These are phyloP conservation scores for Erpobdella octoculata DNA, from an alignment of 2,888 invertebrate genomes.

Conservation along the genomic window DNA sequence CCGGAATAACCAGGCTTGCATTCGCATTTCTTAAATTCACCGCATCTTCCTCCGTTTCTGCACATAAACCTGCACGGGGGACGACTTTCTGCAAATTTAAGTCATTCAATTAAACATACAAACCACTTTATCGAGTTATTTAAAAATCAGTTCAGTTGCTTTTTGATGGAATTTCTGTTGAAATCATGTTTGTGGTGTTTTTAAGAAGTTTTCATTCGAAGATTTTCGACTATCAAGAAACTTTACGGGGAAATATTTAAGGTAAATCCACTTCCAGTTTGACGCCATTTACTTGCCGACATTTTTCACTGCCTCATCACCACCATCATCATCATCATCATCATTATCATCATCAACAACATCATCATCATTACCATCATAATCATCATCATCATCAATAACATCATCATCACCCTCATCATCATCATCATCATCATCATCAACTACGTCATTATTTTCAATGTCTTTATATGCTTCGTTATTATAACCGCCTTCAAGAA, in stretches of 20 bases:
- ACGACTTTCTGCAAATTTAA: neutral
- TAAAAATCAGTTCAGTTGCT: too few species aligned
- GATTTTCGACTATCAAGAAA: too few species aligned
- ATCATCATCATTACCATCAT: slow-evolving; percentile 14
- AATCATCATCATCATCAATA: slow-evolving; percentile 12
- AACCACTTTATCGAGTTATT: too few species aligned
- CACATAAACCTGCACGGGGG: slow-evolving; percentile 36
- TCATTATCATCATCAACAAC: slow-evolving; percentile 12
- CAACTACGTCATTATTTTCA: neutral
- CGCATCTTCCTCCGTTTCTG: slow-evolving; percentile 37
- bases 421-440: slow-evolving; percentile 17
- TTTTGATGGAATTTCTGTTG: too few species aligned
- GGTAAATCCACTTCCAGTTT: too few species aligned
- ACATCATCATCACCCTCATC: slow-evolving; percentile 12
- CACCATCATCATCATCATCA: slow-evolving; percentile 16
- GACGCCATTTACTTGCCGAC: too few species aligned
- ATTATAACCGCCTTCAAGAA: neutral
- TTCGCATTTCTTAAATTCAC: slow-evolving; percentile 37
- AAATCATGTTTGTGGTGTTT: too few species aligned
- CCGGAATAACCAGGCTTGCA: slow-evolving; percentile 41
- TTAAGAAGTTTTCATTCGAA: too few species aligned
- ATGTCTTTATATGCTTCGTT: neutral
- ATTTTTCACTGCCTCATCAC: too few species aligned
- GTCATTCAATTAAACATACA: too few species aligned
- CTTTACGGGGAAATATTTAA: too few species aligned